Percentiles rank a stretch among this genome's conserved stretches.
phyloP scores from a whole-genome alignment of 2,888 invertebrate species.

The Pocota personata region DNA sequence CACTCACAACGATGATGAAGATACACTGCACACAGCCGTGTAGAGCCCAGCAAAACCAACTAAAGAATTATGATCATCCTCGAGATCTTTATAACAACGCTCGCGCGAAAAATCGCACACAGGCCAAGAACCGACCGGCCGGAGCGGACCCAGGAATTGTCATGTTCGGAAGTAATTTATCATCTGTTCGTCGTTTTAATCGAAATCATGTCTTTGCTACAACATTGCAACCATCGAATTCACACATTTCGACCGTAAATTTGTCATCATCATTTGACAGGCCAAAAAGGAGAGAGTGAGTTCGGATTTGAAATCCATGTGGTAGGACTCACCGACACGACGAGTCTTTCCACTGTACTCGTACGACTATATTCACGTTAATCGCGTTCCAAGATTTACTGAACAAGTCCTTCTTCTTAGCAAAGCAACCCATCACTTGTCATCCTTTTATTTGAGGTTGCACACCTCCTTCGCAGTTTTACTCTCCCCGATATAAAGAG shows the following conservation, averaged over 20 bases:
- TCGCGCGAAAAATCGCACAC: neutral
- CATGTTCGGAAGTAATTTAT: slow-evolving; percentile 72
- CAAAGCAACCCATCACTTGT: slow-evolving; percentile 54
- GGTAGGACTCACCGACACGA: slow-evolving; percentile 11
- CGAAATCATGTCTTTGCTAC: slow-evolving; percentile 65
- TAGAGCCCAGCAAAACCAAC: neutral
- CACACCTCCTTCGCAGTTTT: slow-evolving; percentile 36
- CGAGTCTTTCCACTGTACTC: too few relatives aligned
- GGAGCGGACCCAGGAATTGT: slow-evolving; percentile 40
- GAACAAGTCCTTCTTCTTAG: slow-evolving; percentile 1
- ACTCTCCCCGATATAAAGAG: slow-evolving; percentile 6
- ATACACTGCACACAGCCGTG: slow-evolving; percentile 27
- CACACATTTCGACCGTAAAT: slow-evolving; percentile 68
- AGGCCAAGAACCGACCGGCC: neutral
- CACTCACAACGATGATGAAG: slow-evolving; percentile 63
- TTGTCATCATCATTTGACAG: slow-evolving; percentile 68
- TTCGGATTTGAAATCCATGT: slow-evolving; percentile 15
- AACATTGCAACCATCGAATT: slow-evolving; percentile 52
- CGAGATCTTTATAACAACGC: slow-evolving; percentile 55
- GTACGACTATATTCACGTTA: slow-evolving; percentile 67
- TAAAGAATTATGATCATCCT: slow-evolving; percentile 66
- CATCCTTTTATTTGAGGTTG: slow-evolving; percentile 53
- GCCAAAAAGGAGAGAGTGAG: neutral
- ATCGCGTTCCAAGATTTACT: slow-evolving; percentile 57
- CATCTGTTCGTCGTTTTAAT: slow-evolving; percentile 71